Evolutionary conservation across 2,888 invertebrate genomes (phyloP), one percentile per base, ranked within the genome.

Genomic region (Iphiclides podalirius): DNA sequence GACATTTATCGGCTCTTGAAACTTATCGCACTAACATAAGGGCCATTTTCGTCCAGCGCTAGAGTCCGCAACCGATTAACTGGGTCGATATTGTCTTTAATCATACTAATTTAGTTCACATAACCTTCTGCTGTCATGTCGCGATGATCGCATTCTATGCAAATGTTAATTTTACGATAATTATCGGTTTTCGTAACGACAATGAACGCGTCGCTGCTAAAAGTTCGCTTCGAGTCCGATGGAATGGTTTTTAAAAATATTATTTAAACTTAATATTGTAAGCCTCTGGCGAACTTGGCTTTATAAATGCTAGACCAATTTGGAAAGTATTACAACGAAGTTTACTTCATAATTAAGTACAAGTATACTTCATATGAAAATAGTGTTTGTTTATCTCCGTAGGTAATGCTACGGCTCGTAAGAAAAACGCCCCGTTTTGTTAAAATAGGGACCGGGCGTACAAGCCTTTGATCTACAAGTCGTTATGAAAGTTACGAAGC

Each of bases 151-250:
- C 48, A 48, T 48, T 54, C 47, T 54, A 61, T 61, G 58, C 58
- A 53, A 61, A 61, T 60, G 47, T 50, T 55, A 56, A 60, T 57
- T 55, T 57, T 57, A 60, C 59, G 56, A 52, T 57, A 58, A 57
- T 60, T 37, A 53, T 54, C 52, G 48, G 47, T 51, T 52, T 55
- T 57, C 8, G 54, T 53, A 54, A 56, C 52, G 52, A 53, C 38
- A 33, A 31, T 23, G 31, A 36, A 37, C 3, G 33, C 8, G 2
- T 12, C 28, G 26, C 26, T n/a, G n/a, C n/a, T n/a, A n/a, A n/a
- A n/a, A n/a, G 26, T 20, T 20, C 20, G 6, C 4, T 20, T 20
- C 6, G 20, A 6, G 20, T 20, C 20, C 4, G 20, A 20, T 20
- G 20, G 6, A 20, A 20, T 3, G 20, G 6, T 20, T 20, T 20